These are phyloP conservation scores for Sphaerophoria taeniata DNA, from an alignment of 2,888 invertebrate species.

Conservation along the genomic window DNA sequence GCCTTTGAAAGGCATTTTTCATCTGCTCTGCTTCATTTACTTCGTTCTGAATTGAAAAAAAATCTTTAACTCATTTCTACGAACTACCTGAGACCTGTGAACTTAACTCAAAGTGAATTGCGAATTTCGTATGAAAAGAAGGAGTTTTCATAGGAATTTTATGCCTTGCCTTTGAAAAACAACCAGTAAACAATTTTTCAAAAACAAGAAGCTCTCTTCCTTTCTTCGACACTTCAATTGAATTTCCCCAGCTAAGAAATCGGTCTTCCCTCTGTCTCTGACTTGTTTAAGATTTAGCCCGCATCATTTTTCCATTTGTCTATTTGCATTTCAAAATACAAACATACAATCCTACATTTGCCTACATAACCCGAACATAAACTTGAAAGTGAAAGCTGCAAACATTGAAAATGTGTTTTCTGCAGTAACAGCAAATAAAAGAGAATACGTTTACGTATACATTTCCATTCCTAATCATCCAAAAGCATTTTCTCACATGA, in stretches of 20 bases:
- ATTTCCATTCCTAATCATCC: constrained; percentile 67
- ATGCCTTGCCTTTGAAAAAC: not conserved
- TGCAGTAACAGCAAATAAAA: constrained; percentile 71
- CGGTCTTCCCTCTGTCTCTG: not conserved
- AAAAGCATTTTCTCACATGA: constrained; percentile 66
- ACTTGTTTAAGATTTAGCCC: not conserved
- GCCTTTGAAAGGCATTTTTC: constrained; percentile 23
- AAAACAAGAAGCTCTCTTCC: constrained; percentile 4
- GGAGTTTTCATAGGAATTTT: not conserved
- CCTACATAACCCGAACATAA: constrained; percentile 32
- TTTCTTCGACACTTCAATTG: constrained; percentile 28
- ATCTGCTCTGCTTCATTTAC: constrained; percentile 22
- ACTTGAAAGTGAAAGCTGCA: constrained; percentile 63
- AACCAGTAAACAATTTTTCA: not conserved
- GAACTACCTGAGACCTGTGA: not conserved
- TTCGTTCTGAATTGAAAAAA: not conserved
- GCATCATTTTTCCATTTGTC: constrained; percentile 28
- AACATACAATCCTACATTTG: not conserved
- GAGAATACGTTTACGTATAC: constrained; percentile 42
- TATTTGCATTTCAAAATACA: constrained; percentile 50
- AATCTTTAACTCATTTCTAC: not conserved
- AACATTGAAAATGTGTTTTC: constrained; percentile 65
- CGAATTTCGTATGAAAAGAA: constrained; percentile 20
- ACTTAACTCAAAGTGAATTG: constrained; percentile 2
- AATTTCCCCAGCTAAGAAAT: constrained; percentile 26